Evolutionary conservation across 2,113 vertebrate species (phyloP), one percentile per base, ranked within the genome.

Genomic region (Thermophis baileyi): DNA sequence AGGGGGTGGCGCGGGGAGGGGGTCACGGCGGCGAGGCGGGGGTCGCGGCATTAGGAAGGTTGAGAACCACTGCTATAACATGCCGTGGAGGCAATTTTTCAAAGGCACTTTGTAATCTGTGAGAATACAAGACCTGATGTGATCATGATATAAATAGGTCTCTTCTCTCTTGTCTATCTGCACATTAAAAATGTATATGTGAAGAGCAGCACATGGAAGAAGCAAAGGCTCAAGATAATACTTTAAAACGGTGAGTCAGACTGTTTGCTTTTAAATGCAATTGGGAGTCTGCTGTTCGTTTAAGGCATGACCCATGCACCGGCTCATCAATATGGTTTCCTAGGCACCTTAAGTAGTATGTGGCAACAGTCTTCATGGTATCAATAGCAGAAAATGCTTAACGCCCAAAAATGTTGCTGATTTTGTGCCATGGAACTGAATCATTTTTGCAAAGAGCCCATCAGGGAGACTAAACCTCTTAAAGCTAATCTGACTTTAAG

Each of bases 391-490:
- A 51, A 92, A 95, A 91, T 22, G 44, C 0, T 0, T 74, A 53
- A 88, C 87, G n/a, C 22, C 20, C 89, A 92, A 14, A 93, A 12
- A 91, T 88, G 88, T 0, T 53, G 74, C 35, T 94, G 89, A 92
- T 1, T 91, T 88, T 93, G 24, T 25, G 50, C 40, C 35, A 10
- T 14, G 4, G 20, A 89, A 95, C 89, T 87, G 0, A 92, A 24
- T 89, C 0, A 47, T 94, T 94, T 95, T 89, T 89, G 24, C 69
- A 92, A 94, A 40, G 27, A 92, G 27, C 10, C 18, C 25, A 92
- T 49, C 7, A 87, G 57, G 60, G 60, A 93, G 27, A n/a, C 6
- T 57, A 81, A 90, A 57, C 11, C 4, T 85, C 40, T 92, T 93
- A 88, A n/a, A 4, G 30, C 4, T 8, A 92, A 44, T 63, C 3